A percentile compares a stretch with the other conserved stretches of the same genome.
phyloP scores from a whole-genome alignment of 2,888 invertebrate species.

The Steromphala cineraria region DNA sequence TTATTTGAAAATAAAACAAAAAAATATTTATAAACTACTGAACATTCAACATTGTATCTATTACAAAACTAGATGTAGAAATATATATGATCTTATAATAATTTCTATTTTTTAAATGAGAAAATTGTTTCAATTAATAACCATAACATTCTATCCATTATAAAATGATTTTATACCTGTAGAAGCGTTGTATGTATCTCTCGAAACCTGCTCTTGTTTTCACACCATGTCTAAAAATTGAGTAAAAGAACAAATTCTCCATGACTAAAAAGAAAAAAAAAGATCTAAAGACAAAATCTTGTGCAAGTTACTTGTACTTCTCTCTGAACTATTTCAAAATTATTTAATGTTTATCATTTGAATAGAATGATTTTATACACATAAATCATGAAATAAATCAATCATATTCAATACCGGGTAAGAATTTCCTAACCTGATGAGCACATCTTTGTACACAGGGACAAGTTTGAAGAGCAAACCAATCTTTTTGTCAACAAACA shows the following conservation, averaged over 20 bases:
- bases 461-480: slow-evolving; percentile 57
- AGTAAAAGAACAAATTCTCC: background rate
- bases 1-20: too few relatives aligned
- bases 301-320: too few relatives aligned
- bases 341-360: too few relatives aligned
- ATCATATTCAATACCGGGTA: background rate
- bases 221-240: slow-evolving; percentile 36
- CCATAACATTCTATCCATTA: background rate
- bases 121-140: too few relatives aligned
- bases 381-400: background rate
- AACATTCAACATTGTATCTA: too few relatives aligned
- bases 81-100: background rate
- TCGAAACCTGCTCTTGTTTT: slow-evolving; percentile 48
- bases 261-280: background rate
- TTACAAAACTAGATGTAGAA: too few relatives aligned
- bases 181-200: slow-evolving; percentile 32
- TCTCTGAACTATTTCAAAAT: too few relatives aligned
- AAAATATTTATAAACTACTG: too few relatives aligned
- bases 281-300: background rate
- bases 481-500: slow-evolving; percentile 58
- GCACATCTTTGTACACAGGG: slow-evolving; percentile 50
- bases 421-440: background rate
- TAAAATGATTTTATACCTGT: slow-evolving; percentile 32
- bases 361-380: background rate
- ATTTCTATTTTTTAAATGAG: too few relatives aligned